Evolutionary conservation across 2,888 invertebrate genomes (phyloP), one percentile per base, ranked within the genome.

Genomic region (Sycophila texana): DNA sequence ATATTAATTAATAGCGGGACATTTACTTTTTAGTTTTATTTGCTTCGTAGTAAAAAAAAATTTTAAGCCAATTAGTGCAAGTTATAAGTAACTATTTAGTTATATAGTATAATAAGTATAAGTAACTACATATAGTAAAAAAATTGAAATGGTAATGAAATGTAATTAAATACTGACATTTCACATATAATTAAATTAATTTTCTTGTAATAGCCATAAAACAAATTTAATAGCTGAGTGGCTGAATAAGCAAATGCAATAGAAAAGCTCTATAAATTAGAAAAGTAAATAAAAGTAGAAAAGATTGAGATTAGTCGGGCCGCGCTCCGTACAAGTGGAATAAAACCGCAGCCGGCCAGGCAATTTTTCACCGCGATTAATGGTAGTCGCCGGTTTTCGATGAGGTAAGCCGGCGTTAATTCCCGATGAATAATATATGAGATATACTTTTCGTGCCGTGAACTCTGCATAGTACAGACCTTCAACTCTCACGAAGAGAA

Each of bases 391-490:
- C 20, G 16, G 66, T 20, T 20, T 18, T 22, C 18, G n/a, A 16
- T 49, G 18, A 14, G n/a, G 61, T 20, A 58, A 71, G 16, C 14
- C 57, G 16, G 26, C 2, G 16, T 4, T 20, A 49, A 5, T 16
- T 22, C 7, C 53, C 70, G 0, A 47, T 61, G 49, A 72, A 51
- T 60, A 61, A 61, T 71, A 51, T 18, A 51, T 5, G 16, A n/a
- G 22, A 58, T 58, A 61, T 60, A 22, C 51, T 71, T 58, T 71
- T 71, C 58, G 7, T 22, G 16, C 18, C 16, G 30, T 53, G 14
- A 53, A 61, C 22, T 63, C 30, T 73, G 39, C 16, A n/a, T 22
- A 60, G 20, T 20, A 71, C 47, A 60, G 57, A 71, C 70, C 58
- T 71, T 71, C 49, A 16, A 22, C 3, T 22, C 39, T 26, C 16